Percentiles rank a stretch among this genome's conserved stretches.
Conservation (phyloP, 37 sponge, comb jelly and placozoan genomes). For the Hexactinellida sp. region DNA sequence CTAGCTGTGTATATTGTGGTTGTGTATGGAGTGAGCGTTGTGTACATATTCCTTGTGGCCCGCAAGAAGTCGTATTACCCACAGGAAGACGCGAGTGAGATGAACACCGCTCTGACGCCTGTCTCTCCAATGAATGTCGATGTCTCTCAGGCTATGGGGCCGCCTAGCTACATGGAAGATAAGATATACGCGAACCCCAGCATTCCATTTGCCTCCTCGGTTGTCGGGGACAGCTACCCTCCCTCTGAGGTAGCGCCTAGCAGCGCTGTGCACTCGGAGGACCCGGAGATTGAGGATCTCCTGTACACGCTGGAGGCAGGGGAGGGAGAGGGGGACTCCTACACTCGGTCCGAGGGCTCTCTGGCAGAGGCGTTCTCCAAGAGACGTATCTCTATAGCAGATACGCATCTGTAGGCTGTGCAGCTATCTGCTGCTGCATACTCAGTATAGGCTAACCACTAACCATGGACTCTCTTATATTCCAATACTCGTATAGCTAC, state of each 20-base stretch:
- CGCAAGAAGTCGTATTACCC: conserved; percentile 15
- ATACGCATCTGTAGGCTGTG: background rate
- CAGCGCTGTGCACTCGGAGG: background rate
- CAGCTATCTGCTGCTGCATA: too few relatives aligned
- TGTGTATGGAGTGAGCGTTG: background rate
- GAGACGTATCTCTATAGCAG: background rate
- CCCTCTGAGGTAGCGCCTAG: background rate
- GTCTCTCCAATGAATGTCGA: background rate
- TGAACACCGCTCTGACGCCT: background rate
- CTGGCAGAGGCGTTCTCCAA: background rate
- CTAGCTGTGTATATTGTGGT: background rate
- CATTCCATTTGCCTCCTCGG: background rate
- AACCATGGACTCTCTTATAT: too few relatives aligned
- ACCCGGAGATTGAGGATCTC: conserved; percentile 7
- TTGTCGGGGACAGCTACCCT: background rate
- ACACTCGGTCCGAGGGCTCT: background rate
- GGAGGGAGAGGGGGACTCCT: background rate
- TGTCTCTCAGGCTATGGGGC: background rate
- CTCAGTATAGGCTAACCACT: too few relatives aligned
- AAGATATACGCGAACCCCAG: background rate
- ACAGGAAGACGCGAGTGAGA: background rate
- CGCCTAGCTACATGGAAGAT: background rate
- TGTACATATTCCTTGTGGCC: background rate
- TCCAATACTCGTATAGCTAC: too few relatives aligned
- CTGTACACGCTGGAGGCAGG: background rate